Evolutionary conservation across 2,797 vertebrate species (phyloP), one percentile per base, ranked within the genome.

Genomic region (Orestias chungarensis): DNA sequence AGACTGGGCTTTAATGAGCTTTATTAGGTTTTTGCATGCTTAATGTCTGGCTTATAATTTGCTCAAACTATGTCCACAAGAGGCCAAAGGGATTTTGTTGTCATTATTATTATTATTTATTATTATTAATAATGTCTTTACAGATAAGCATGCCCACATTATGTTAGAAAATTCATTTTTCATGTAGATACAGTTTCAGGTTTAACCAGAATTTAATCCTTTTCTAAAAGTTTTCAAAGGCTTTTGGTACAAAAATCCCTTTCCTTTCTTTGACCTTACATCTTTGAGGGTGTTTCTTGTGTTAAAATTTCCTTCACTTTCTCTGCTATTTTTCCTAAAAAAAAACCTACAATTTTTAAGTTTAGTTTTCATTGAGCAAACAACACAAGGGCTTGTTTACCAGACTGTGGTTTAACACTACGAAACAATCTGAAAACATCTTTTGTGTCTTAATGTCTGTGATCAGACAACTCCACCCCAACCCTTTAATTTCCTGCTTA

Each of bases 401-500:
- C 5, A 80, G 69, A 12, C 20, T 38, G 49, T 81, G 66, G 66
- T 68, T 85, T 20, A 35, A 61, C 79, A 68, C 75, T 52, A 57
- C 76, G 65, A 80, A 86, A 75, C 78, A 46, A 82, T 83, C 68
- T 79, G 73, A 84, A 87, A 81, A 69, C 70, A 69, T 82, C 70
- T 66, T 74, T 40, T 46, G 64, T 71, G 70, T 78, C 42, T 68
- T 69, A 47, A 74, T 81, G 82, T 75, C 70, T 79, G 73, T 82
- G 78, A 89, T 81, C 72, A 66, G 27, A 55, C 3, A 23, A 80
- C 76, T 73, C 79, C 79, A 74, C 82, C 74, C 74, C 82, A 82
- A 82, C 86, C 81, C 78, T 91, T 94, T 93, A 72, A 94, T 94
- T 93, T 94, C 93, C 92, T 93, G 91, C 91, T 88, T 9, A 75